Evolutionary conservation across 1,140 invertebrate genomes (phyloP), one percentile per base, ranked within the genome.

Genomic region (Heliconius hewitsoni): DNA sequence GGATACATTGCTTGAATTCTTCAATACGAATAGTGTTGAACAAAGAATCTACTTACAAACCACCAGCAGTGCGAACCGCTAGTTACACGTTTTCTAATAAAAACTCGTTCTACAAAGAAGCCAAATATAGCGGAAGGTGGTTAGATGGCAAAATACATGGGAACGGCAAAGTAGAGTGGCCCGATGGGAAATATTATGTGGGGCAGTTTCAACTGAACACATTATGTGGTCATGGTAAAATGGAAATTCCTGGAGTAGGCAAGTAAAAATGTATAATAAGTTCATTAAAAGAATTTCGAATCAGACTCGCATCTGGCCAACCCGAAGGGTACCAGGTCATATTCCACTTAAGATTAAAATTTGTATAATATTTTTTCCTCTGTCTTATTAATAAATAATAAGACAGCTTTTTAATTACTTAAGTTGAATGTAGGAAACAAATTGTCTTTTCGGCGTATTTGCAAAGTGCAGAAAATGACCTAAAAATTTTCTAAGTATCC

Each of bases 131-230:
- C 88, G 97, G 97, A 1, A 95, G 96, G 74, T 98, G 97, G 97
- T 90, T 97, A 19, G 96, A 96, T 89, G 97, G 97, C 3, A 97
- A 98, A 85, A 95, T 98, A 82, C 97, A 98, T 91, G 98, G 98
- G 16, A 95, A 95, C 83, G 98, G 98, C 4, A 97, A 97, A 92
- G 89, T 98, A 46, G 96, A 96, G 87, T 98, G 97, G 97, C 91
- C 96, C 8, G 97, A 98, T 94, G 97, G 97, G 2, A 96, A 96
- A 82, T 94, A 96, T 71, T 98, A 98, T 86, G 96, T 95, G 55
- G 98, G 98, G 0, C 96, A 97, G 80, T 97, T 98, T 90, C 94
- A 96, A 73, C 95, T 97, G 83, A 97, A 97, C 80, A 91, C 96
- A 27, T 96, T 97, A 77, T 96, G 97, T 91, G 98, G 98, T 55